Percentiles rank a stretch among this genome's conserved stretches.
phyloP scores from a whole-genome alignment of 2,113 vertebrate genomes.

The Leiothrix lutea region DNA sequence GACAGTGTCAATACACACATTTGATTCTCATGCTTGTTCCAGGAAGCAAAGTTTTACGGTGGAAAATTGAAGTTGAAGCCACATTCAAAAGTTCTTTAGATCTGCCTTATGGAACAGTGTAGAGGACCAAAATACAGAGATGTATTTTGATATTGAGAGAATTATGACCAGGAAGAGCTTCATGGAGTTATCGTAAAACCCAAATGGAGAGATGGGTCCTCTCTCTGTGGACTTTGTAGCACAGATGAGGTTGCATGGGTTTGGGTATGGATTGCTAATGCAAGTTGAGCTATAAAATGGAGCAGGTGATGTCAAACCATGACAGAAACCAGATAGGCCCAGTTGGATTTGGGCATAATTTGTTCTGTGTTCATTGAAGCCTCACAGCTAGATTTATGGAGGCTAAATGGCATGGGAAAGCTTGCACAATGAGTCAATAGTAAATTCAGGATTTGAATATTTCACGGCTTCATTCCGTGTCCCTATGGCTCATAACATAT shows the following conservation, averaged over 20 bases:
- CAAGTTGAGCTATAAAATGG: slow-evolving; percentile 27
- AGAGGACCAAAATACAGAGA: background rate
- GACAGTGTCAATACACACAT: slow-evolving; percentile 63
- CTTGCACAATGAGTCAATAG: slow-evolving; percentile 30
- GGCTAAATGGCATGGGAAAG: slow-evolving; percentile 53
- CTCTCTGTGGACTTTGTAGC: background rate
- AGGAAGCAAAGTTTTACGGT: background rate
- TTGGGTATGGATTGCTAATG: slow-evolving; percentile 31
- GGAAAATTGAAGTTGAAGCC: background rate
- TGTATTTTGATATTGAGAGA: background rate
- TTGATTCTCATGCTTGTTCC: background rate
- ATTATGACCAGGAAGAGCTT: background rate
- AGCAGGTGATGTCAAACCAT: slow-evolving; percentile 66
- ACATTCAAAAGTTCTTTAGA: background rate
- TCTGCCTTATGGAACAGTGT: background rate
- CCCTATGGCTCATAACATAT: background rate
- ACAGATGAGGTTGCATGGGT: slow-evolving; percentile 6
- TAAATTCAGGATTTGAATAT: slow-evolving; percentile 52
- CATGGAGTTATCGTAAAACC: background rate
- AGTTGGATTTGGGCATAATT: slow-evolving; percentile 52
- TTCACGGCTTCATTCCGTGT: slow-evolving; percentile 5
- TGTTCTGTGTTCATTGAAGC: slow-evolving; percentile 48
- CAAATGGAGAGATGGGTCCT: background rate
- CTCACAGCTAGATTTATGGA: slow-evolving; percentile 58
- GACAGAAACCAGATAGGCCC: slow-evolving; percentile 66